phyloP scores from a whole-genome alignment of 2,888 invertebrate genomes.

The Flexamia atlantica region DNA sequence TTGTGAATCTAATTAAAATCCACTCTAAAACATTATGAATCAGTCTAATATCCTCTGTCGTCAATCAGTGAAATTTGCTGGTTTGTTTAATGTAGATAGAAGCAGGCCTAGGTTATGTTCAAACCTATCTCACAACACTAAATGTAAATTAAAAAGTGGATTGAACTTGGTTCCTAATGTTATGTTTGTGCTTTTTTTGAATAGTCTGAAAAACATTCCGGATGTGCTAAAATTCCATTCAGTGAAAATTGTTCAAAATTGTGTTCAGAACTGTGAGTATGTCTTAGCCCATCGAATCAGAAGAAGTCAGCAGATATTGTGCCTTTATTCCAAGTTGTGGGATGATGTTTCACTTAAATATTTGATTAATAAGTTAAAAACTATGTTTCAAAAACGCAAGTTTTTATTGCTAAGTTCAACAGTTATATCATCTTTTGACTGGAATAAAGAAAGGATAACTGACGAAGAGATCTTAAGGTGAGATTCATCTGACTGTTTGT shows the following conservation, averaged over 20 bases:
- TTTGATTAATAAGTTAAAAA: slow-evolving; percentile 73
- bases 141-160: neutral
- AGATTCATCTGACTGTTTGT: slow-evolving; percentile 36
- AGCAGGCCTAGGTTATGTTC: neutral
- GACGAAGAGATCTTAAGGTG: slow-evolving; percentile 78
- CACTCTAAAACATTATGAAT: neutral
- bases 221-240: slow-evolving; percentile 75
- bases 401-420: slow-evolving; percentile 79
- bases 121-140: neutral
- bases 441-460: slow-evolving; percentile 80
- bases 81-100: neutral
- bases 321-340: slow-evolving; percentile 81
- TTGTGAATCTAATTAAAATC: neutral
- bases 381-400: slow-evolving; percentile 75
- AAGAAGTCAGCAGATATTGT: slow-evolving; percentile 81
- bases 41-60: neutral
- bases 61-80: neutral
- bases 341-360: slow-evolving; percentile 74
- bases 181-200: slow-evolving; percentile 43
- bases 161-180: slow-evolving; percentile 21
- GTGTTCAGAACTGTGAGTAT: slow-evolving; percentile 71
- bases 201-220: slow-evolving; percentile 65
- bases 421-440: slow-evolving; percentile 78
- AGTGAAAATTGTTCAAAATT: slow-evolving; percentile 74
- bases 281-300: slow-evolving; percentile 79